Evolutionary conservation across 2,797 vertebrate species (phyloP).

Genomic region (Scleropages formosus): DNA sequence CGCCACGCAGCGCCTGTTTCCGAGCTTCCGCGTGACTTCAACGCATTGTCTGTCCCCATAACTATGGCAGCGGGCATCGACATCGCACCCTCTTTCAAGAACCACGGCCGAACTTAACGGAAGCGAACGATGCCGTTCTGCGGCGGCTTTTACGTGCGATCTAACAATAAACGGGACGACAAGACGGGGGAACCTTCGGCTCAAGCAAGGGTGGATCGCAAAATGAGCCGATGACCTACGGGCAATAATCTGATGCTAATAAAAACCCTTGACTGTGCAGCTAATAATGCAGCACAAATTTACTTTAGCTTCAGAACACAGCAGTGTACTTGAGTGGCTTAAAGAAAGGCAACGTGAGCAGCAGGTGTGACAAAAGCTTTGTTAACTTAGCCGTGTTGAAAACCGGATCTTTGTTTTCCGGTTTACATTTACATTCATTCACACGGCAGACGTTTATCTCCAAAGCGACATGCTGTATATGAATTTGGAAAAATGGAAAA

Average conservation of each 20-base stretch:
- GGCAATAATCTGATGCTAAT: conserved; percentile 4
- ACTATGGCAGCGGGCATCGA: not conserved
- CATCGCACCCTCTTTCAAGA: not conserved
- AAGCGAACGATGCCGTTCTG: too few relatives aligned
- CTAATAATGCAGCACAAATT: conserved; percentile 16
- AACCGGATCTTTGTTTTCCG: too few relatives aligned
- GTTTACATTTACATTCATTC: too few relatives aligned
- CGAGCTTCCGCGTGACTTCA: not conserved
- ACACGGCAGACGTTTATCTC: too few relatives aligned
- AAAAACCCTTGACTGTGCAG: not conserved
- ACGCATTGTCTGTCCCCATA: not conserved
- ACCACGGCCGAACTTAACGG: conserved; percentile 7
- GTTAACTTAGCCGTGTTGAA: too few relatives aligned
- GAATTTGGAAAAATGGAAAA: too few relatives aligned
- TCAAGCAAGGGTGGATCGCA: not conserved
- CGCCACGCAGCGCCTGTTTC: not conserved
- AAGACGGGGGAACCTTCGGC: conserved; percentile 9
- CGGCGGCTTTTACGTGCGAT: not conserved
- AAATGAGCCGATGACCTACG: conserved; percentile 17
- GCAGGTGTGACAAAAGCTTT: too few relatives aligned
- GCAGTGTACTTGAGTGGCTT: not conserved
- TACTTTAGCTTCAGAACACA: not conserved
- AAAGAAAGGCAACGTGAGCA: too few relatives aligned
- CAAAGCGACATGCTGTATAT: too few relatives aligned
- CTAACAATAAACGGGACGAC: not conserved